Percentiles rank a stretch among this genome's conserved stretches.
Evolutionary conservation across 2,888 invertebrate species (phyloP).

Genomic region (Cenopis cana): DNA sequence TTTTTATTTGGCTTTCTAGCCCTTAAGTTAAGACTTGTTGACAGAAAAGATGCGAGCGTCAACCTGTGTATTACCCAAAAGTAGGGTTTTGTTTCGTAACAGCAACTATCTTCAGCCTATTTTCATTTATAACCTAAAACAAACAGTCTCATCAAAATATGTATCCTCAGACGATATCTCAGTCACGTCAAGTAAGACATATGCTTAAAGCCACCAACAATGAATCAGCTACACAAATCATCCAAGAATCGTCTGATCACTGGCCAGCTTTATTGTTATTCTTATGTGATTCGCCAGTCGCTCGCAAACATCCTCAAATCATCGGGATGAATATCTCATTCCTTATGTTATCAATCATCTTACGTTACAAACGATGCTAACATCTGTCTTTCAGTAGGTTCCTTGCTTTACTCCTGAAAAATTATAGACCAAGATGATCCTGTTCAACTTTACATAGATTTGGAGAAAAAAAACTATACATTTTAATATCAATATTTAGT

Average conservation of each 20-base stretch:
- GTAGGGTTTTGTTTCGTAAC: too few species aligned
- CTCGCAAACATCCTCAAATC: constrained; percentile 19
- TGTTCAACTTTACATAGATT: too few species aligned
- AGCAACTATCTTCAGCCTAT: too few species aligned
- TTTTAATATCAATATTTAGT: too few species aligned
- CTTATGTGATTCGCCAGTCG: constrained; percentile 15
- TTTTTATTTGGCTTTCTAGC: too few species aligned
- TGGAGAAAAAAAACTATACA: too few species aligned
- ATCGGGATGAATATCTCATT: constrained; percentile 14
- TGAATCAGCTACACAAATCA: constrained; percentile 17
- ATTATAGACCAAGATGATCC: neutral
- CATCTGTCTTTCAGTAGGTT: neutral
- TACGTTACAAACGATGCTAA: neutral
- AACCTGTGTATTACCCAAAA: too few species aligned
- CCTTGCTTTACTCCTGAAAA: neutral
- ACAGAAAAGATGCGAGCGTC: too few species aligned
- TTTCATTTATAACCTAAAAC: too few species aligned
- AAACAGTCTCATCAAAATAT: neutral
- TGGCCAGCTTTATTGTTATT: constrained; percentile 8
- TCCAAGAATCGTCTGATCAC: neutral
- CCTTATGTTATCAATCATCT: constrained; percentile 15
- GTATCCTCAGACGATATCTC: neutral
- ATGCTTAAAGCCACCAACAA: neutral
- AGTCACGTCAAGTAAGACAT: neutral
- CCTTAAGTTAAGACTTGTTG: too few species aligned